A percentile compares a stretch with the other conserved stretches of the same genome.
phyloP scores from a whole-genome alignment of 2,113 vertebrate species.

The Carassius auratus region DNA sequence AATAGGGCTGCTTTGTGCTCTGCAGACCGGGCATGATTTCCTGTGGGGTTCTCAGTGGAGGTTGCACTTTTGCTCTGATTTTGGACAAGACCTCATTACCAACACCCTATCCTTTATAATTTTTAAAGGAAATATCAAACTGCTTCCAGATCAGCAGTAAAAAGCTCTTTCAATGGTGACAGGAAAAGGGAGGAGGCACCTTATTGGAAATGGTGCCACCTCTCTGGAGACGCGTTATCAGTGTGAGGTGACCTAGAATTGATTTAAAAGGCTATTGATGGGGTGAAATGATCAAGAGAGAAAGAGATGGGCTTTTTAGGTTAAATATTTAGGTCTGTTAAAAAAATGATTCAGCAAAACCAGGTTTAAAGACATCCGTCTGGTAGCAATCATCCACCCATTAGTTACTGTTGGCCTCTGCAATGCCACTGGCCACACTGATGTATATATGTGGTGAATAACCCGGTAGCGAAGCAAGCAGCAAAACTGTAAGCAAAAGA shows the following conservation, averaged over 20 bases:
- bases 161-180: not conserved
- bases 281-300: not conserved
- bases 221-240: conserved; percentile 7
- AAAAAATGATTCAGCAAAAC: not conserved
- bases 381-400: not conserved
- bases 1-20: conserved; percentile 51
- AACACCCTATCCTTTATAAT: conserved; percentile 3
- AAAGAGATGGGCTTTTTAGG: not conserved
- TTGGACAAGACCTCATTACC: conserved; percentile 16
- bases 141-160: conserved; percentile 13
- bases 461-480: not conserved
- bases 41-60: conserved; percentile 17
- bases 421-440: not conserved
- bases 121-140: conserved; percentile 20
- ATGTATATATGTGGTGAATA: not conserved
- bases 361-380: not conserved
- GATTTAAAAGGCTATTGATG: not conserved
- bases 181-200: conserved; percentile 29
- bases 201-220: conserved; percentile 26
- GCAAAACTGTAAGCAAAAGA: conserved; percentile 18
- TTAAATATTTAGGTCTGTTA: not conserved
- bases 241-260: not conserved
- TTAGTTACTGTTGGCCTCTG: not conserved
- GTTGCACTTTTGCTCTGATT: conserved; percentile 29
- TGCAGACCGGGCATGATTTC: conserved; percentile 41